Evolutionary conservation across 2,113 vertebrate genomes (phyloP).

Genomic region (Arenaria interpres): DNA sequence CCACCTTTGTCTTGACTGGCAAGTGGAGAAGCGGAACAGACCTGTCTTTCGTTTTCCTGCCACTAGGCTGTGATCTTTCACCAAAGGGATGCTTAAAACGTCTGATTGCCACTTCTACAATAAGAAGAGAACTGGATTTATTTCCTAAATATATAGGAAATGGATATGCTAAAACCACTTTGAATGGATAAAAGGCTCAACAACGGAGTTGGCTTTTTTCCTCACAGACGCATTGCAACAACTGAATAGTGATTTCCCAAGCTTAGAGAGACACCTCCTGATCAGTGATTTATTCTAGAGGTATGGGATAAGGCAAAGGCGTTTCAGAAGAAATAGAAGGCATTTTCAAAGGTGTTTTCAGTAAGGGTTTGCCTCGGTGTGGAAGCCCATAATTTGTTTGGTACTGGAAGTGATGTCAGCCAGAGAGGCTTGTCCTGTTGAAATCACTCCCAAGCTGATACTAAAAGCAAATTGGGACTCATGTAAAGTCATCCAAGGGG

Average conservation of each 20-base stretch:
- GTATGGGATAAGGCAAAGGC: neutral
- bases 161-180: neutral
- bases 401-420: neutral
- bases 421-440: neutral
- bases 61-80: constrained; percentile 27
- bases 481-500: neutral
- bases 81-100: neutral
- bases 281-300: neutral
- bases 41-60: neutral
- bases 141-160: neutral
- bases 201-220: neutral
- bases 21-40: neutral
- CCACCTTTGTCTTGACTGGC: neutral
- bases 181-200: neutral
- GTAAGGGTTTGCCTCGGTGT: neutral
- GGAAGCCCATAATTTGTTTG: neutral
- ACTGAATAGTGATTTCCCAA: neutral
- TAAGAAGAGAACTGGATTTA: neutral
- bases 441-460: neutral
- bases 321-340: neutral
- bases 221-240: neutral
- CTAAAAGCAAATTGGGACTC: neutral
- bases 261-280: neutral
- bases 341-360: too few species aligned
- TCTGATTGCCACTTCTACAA: neutral